phyloP scores from a whole-genome alignment of 2,797 vertebrate genomes.

The Acanthis flammea region DNA sequence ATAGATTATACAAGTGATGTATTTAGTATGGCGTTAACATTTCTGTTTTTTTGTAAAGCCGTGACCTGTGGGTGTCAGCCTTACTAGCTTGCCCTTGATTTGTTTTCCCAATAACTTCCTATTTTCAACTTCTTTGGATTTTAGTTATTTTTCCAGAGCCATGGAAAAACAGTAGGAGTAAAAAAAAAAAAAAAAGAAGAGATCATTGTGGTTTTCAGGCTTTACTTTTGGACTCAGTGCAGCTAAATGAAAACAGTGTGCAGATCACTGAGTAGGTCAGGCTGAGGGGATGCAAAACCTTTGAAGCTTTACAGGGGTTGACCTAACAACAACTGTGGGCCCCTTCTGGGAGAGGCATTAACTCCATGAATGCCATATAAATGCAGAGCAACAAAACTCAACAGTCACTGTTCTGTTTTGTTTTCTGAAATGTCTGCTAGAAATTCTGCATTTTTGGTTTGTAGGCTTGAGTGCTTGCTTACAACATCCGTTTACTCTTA shows the following conservation, averaged over 20 bases:
- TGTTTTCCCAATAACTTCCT: constrained; percentile 11
- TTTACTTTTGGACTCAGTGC: constrained; percentile 67
- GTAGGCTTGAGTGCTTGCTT: neutral
- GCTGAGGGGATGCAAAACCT: constrained; percentile 79
- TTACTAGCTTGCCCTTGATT: constrained; percentile 1
- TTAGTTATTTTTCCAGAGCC: constrained; percentile 61
- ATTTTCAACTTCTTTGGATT: constrained; percentile 47
- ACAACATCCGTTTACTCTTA: neutral
- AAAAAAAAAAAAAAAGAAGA: neutral
- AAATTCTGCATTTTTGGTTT: neutral
- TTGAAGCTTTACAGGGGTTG: constrained; percentile 91
- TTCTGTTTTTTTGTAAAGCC: neutral
- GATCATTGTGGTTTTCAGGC: constrained; percentile 70
- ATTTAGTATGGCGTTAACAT: neutral
- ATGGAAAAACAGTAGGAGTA: constrained; percentile 59
- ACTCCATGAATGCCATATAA: constrained; percentile 72
- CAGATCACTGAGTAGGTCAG: constrained; percentile 78
- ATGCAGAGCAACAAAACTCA: constrained; percentile 7
- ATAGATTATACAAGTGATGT: neutral
- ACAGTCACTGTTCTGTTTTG: neutral
- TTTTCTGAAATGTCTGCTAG: neutral
- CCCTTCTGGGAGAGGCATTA: constrained; percentile 78
- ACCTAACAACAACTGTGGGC: constrained; percentile 84
- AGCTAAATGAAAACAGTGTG: constrained; percentile 79
- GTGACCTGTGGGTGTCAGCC: neutral